Conservation (phyloP, 2,888 invertebrate species). For the Tupiocoris notatus region DNA sequence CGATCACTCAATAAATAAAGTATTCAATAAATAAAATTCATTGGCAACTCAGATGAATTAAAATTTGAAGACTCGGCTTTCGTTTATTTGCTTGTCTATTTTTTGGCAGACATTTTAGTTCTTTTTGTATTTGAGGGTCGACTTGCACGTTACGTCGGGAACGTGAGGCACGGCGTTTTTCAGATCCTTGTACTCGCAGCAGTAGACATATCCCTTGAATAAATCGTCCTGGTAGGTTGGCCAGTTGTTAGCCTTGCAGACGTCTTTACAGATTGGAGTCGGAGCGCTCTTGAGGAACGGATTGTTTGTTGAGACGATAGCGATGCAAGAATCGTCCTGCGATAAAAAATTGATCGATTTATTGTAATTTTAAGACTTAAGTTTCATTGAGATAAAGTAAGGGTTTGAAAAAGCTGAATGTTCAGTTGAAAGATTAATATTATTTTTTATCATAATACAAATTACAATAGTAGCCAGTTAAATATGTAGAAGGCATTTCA, state of each 20-base stretch:
- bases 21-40: too few relatives aligned
- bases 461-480: too few relatives aligned
- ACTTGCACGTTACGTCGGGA: conserved; percentile 45
- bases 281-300: conserved; percentile 53
- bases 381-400: too few relatives aligned
- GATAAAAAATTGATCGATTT: too few relatives aligned
- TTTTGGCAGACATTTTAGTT: not conserved
- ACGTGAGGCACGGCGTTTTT: conserved; percentile 42
- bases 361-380: too few relatives aligned
- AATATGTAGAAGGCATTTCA: too few relatives aligned
- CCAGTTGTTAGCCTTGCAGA: conserved; percentile 54
- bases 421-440: too few relatives aligned
- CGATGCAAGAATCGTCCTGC: conserved; percentile 54
- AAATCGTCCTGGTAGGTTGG: conserved; percentile 47
- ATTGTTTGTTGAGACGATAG: conserved; percentile 59
- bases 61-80: too few relatives aligned
- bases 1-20: too few relatives aligned
- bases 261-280: conserved; percentile 53
- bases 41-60: too few relatives aligned
- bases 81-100: not conserved
- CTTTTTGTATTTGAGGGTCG: conserved; percentile 32
- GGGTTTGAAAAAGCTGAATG: too few relatives aligned
- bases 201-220: conserved; percentile 47
- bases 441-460: too few relatives aligned
- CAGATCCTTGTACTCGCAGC: conserved; percentile 47